Evolutionary conservation across 1,140 invertebrate species (phyloP), one percentile per base, ranked within the genome.

Genomic region (Microplitis demolitor): DNA sequence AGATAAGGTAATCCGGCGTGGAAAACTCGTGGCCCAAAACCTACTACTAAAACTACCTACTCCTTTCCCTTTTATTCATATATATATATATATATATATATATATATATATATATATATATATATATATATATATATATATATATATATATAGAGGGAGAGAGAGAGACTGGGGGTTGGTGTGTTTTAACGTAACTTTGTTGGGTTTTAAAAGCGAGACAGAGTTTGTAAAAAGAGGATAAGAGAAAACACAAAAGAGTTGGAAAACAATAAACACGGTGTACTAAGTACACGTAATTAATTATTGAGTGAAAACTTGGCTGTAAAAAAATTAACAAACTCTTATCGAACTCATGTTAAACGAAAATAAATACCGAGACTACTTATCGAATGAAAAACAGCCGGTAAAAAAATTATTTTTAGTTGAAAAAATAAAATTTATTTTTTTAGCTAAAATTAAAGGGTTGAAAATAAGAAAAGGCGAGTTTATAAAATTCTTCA

Each of bases 1-100:
- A 84, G 86, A 87, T 87, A 87, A 87, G 85, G 82, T 87, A 87
- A 87, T 87, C 86, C 81, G 80, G 72, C 54, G 67, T 73, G 79
- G 82, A 82, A 84, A 86, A 85, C 79, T 85, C 80, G 76, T 71
- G 35, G 62, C 35, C 51, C 13, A 9, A 58, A 24, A 11, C 66
- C 75, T 73, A 63, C 73, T 71, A 34, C 39, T 56, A 31, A 51
- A 45, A 62, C 60, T 66, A 66, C 24, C 24, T 31, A 4, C 31
- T 34, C 24, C 58, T 33, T 61, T 34, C 58, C 31, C 33, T 61
- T 31, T 8, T 13, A 13, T 34, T 33, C 31, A 34, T 8, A 9
- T 34, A 54, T 60, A 45, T 64, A 24, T 75, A 77, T 78, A 66
- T 77, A 11, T 45, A 45, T 45, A 45, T 45, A 45, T 45, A 45